Conservation (phyloP, 1,140 invertebrate genomes). For the Thaumatotibia leucotreta region DNA sequence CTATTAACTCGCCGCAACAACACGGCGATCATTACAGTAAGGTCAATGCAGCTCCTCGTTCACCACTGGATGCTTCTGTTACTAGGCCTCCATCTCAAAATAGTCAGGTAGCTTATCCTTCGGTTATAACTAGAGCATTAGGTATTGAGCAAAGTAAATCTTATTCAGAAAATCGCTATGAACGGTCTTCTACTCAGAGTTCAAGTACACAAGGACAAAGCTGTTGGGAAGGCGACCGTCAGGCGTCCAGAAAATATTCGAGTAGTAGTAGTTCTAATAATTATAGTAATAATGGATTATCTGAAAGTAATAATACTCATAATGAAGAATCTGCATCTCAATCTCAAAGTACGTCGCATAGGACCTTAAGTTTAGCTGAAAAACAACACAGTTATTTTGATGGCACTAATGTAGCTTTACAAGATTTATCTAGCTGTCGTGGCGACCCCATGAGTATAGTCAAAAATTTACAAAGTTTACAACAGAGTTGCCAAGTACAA, state of each 20-base stretch:
- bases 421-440: constrained; percentile 83
- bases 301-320: constrained; percentile 77
- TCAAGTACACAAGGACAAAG: constrained; percentile 61
- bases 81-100: constrained; percentile 80
- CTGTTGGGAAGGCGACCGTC: constrained; percentile 72
- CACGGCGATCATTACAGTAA: constrained; percentile 76
- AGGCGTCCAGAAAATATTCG: constrained; percentile 59
- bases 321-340: constrained; percentile 49
- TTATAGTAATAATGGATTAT: constrained; percentile 59
- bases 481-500: constrained; percentile 79
- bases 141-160: constrained; percentile 79
- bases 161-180: constrained; percentile 79
- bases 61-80: constrained; percentile 82
- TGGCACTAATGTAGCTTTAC: constrained; percentile 77
- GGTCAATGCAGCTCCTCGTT: constrained; percentile 79
- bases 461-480: constrained; percentile 82
- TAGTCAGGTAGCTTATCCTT: constrained; percentile 81
- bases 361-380: constrained; percentile 44
- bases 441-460: constrained; percentile 86
- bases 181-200: constrained; percentile 72
- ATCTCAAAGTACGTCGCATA: constrained; percentile 47
- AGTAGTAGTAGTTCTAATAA: constrained; percentile 61
- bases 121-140: constrained; percentile 83
- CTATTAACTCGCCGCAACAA: constrained; percentile 83
- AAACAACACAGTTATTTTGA: constrained; percentile 66